Base-by-base conservation (phyloP, 2,113 vertebrate genomes). In the Notarius lentiginosus region DNA sequence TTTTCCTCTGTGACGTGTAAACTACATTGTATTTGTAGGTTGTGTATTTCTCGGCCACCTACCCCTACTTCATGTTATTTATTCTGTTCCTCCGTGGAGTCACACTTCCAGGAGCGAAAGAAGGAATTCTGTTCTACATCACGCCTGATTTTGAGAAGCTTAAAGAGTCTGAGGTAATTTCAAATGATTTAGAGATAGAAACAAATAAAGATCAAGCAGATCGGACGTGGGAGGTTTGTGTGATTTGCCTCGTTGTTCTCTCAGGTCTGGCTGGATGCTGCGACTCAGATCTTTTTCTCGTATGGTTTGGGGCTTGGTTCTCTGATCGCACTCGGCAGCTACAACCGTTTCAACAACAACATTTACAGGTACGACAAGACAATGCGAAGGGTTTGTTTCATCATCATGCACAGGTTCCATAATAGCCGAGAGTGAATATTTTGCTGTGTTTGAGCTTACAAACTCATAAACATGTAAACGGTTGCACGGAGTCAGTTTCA, bases 211-310 rank as follows among this genome's bases (percentile, higher is more conserved):
- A 14, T 1, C 14, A 14, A 51, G 49, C 11, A 68, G 41, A 27
- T 30, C 2, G 5, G 24, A 41, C 4, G 18, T 34, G 56, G 41
- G 14, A 20, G 18, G 30, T 60, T 20, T 34, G 18, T 80, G 79
- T 80, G 17, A 1, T 49, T 51, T 18, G 8, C 10, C 27, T 70
- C 14, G 4, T 73, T 58, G n/a, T 41, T 60, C 55, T 55, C 73
- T 70, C 92, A 99, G 98, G 98, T 99, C 89, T 99, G 98, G 98
- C 94, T 99, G 90, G 98, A 99, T 91, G 98, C 98, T 70, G 98
- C 98, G 79, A 99, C 98, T 12, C 98, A 99, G 95, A 99, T 99
- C 90, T 99, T 99, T 92, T 99, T 99, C 92, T 99, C 98, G 56
- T 99, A 99, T 0, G 98, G 98, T 87, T 93, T 99, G 95, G 98